These are phyloP conservation scores for Oreochromis mossambicus DNA, from an alignment of 2,797 vertebrate genomes.

Conservation along the genomic window DNA sequence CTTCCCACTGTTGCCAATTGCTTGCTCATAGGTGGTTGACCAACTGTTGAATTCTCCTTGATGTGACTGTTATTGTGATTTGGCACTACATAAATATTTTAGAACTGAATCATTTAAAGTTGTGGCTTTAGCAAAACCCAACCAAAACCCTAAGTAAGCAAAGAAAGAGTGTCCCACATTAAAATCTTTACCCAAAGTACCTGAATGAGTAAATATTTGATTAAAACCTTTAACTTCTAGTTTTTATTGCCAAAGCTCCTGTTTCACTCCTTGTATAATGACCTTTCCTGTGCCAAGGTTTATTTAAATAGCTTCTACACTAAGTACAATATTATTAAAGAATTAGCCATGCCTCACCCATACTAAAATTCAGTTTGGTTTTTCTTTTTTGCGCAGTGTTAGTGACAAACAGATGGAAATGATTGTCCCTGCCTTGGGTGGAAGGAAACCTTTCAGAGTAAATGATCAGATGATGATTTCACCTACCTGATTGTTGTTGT, in stretches of 20 bases:
- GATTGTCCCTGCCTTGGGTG: neutral
- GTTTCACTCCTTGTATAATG: neutral
- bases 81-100: neutral
- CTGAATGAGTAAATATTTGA: neutral
- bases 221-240: neutral
- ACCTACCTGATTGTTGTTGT: slow-evolving; percentile 90
- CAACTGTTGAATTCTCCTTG: no score
- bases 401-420: neutral
- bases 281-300: neutral
- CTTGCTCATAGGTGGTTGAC: neutral
- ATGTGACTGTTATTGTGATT: neutral
- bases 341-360: neutral
- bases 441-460: neutral
- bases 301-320: neutral
- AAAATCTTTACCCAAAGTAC: neutral
- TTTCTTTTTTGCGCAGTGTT: neutral
- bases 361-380: neutral
- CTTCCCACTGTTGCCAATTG: neutral
- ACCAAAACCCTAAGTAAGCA: neutral
- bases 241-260: neutral
- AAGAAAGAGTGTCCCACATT: neutral
- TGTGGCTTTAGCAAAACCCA: neutral
- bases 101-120: neutral
- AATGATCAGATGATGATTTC: neutral
- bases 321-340: neutral